Base-by-base conservation (phyloP, 2,888 invertebrate species). In the Drosophila austrosaltans region DNA sequence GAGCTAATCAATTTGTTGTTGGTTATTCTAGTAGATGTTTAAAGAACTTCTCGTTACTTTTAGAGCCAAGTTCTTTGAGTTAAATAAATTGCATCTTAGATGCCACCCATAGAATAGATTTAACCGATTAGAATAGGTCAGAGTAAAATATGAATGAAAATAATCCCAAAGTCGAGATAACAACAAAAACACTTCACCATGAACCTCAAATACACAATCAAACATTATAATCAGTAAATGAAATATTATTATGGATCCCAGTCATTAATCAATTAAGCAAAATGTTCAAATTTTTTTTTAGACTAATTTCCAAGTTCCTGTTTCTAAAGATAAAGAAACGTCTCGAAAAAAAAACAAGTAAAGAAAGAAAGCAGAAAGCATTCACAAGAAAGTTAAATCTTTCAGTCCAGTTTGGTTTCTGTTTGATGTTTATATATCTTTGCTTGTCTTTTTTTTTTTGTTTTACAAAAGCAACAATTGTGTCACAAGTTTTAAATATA, bases 401-500 rank as follows among this genome's bases (percentile, higher is more conserved):
- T 42, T 42, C 63, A 74, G 74, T 63, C 65, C 65, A 72, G 60
- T 72, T 72, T 72, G 22, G 48, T 48, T 25, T 48, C 48, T 25
- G 22, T 48, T 10, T 48, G 10, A 22, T 25, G 10, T 30, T 30
- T 30, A 30, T 30, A 30, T 30, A 30, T 30, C 5, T 25, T 48
- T 25, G 44, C 48, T 48, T 48, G 22, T 25, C 12, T 48, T 30
- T 42, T 42, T 12, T 12, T 60, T 57, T 25, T 54, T 63, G 44
- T 59, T 75, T 74, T 75, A 78, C 81, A 87, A 81, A 75, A 87
- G 80, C 86, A 89, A 87, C 72, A 87, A 89, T 86, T 87, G 86
- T 88, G 88, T 88, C 88, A 88, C 87, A 85, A 76, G 75, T 66
- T 87, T 88, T 89, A 88, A 82, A 88, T 87, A 85, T 85, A 88